Evolutionary conservation across 2,888 invertebrate species (phyloP).

Genomic region (Nomada ruficornis): DNA sequence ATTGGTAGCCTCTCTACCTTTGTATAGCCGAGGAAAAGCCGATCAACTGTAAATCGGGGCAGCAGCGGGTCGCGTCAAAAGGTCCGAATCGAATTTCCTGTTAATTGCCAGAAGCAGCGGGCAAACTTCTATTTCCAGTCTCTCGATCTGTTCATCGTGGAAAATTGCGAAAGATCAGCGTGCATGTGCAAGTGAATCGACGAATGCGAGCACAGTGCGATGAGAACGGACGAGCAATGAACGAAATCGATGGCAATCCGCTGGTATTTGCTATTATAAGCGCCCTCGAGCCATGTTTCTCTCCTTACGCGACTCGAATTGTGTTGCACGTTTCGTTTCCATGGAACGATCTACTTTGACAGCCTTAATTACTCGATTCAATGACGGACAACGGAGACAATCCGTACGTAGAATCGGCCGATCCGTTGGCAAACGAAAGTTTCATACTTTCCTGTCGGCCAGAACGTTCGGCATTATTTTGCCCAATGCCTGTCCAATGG

Average conservation of each 20-base stretch:
- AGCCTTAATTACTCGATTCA: conserved; percentile 28
- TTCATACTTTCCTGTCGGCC: background rate
- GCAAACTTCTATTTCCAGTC: conserved; percentile 48
- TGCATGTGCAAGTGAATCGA: conserved; percentile 7
- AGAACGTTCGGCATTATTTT: conserved; percentile 6
- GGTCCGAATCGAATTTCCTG: conserved; percentile 48
- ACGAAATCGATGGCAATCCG: conserved; percentile 10
- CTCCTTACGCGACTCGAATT: background rate
- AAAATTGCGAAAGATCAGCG: conserved; percentile 46
- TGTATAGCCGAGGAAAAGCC: conserved; percentile 16
- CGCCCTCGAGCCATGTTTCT: background rate
- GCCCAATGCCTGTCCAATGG: conserved; percentile 3
- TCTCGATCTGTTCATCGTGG: conserved; percentile 38
- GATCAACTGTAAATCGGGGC: conserved; percentile 36
- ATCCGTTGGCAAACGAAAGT: background rate
- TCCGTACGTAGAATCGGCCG: background rate
- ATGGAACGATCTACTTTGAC: background rate
- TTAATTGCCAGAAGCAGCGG: conserved; percentile 50
- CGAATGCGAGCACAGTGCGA: background rate
- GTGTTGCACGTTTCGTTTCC: background rate
- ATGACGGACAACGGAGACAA: background rate
- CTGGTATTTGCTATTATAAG: conserved; percentile 32
- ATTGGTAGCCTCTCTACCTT: conserved; percentile 20
- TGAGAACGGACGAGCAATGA: too few species aligned
- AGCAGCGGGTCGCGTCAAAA: conserved; percentile 38